Evolutionary conservation across 1,140 invertebrate genomes (phyloP).

Genomic region (Laupala kohalensis): DNA sequence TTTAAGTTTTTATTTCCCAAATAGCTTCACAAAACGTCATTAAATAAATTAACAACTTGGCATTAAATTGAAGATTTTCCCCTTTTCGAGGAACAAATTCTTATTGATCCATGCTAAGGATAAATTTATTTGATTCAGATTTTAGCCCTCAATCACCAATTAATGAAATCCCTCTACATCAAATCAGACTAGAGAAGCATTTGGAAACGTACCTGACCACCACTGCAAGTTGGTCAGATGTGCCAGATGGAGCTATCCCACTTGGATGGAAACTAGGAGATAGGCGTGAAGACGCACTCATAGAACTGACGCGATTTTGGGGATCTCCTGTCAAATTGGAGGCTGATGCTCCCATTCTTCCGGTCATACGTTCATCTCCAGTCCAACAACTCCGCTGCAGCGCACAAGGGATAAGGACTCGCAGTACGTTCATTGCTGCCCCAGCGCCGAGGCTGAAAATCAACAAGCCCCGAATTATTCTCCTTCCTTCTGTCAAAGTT

Average conservation of each 20-base stretch:
- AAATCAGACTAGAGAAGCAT: not conserved
- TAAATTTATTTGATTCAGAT: too few relatives aligned
- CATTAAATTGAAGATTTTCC: too few relatives aligned
- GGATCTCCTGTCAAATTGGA: constrained; percentile 15
- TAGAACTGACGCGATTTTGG: constrained; percentile 6
- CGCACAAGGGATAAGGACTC: constrained; percentile 42
- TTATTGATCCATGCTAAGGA: too few relatives aligned
- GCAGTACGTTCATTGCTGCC: constrained; percentile 44
- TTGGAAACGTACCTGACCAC: constrained; percentile 11
- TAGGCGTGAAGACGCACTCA: not conserved
- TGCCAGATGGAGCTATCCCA: constrained; percentile 17
- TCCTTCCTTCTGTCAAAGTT: not conserved
- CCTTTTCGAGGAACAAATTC: too few relatives aligned
- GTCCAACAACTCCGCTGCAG: constrained; percentile 40
- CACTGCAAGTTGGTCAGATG: constrained; percentile 14
- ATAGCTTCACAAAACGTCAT: too few relatives aligned
- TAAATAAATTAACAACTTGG: too few relatives aligned
- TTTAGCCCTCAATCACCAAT: too few relatives aligned
- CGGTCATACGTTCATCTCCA: constrained; percentile 33
- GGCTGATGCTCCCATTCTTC: constrained; percentile 26
- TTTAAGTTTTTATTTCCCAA: too few relatives aligned
- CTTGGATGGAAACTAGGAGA: not conserved
- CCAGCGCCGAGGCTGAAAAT: constrained; percentile 37
- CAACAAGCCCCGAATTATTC: constrained; percentile 4
- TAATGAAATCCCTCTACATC: not conserved